Conservation (phyloP, 2,113 vertebrate genomes). For the Centropristis striata region DNA sequence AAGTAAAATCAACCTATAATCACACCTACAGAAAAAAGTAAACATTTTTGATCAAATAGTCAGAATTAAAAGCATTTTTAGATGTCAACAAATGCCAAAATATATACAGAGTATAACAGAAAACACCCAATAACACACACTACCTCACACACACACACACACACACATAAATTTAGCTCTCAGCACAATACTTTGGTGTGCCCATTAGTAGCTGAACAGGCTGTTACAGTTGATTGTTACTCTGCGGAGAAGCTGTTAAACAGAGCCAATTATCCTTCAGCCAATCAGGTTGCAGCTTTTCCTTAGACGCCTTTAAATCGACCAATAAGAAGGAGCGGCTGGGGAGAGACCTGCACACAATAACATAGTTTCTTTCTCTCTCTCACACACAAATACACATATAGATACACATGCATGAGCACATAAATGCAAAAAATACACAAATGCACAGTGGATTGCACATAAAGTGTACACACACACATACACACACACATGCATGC, state of each 20-base stretch:
- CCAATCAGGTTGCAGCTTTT: not conserved
- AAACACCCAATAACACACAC: not conserved
- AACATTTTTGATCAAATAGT: too few species aligned
- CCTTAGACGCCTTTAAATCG: not conserved
- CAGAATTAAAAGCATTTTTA: too few species aligned
- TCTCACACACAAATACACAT: not conserved
- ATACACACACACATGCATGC: not conserved
- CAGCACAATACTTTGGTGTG: not conserved
- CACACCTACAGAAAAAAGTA: too few species aligned
- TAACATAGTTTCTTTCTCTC: not conserved
- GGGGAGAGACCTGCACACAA: not conserved
- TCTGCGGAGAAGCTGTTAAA: conserved; percentile 19
- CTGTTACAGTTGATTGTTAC: not conserved
- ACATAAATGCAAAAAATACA: not conserved
- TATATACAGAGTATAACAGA: not conserved
- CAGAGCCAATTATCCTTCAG: not conserved
- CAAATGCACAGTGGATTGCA: not conserved
- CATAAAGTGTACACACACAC: not conserved
- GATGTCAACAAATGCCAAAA: not conserved
- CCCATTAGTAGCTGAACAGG: not conserved
- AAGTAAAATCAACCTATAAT: too few species aligned
- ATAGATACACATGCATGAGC: not conserved
- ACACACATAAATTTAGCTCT: not conserved
- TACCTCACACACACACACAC: not conserved
- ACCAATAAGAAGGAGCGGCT: not conserved